Base-by-base conservation (phyloP, 2,797 vertebrate species). In the Danio aesculapii region DNA sequence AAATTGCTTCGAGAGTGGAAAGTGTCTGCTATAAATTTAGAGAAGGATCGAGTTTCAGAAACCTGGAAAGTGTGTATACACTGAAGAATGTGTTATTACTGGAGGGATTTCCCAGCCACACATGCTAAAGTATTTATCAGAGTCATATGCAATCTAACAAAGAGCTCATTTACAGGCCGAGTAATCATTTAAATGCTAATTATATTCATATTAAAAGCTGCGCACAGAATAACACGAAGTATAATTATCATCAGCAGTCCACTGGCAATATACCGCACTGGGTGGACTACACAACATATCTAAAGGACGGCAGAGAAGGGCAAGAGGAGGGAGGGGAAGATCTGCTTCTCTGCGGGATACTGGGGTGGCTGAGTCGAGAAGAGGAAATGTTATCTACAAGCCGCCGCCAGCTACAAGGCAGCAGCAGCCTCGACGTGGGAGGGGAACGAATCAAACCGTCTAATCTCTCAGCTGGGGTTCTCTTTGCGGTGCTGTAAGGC, bases 91-190 rank as follows among this genome's bases (percentile, higher is more conserved):
- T 90, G 89, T 91, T 90, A 89, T 76, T 73, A 11, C 71, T 61
- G 72, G 63, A 61, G 67, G 84, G 88, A 86, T 89, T 89, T 86
- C 89, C 90, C 84, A 39, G 11, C 84, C 85, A 88, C 82, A 84
- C 80, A 57, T 6, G n/a, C 55, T n/a, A 8, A 73, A 57, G 49
- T 52, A 72, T 66, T 73, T 66, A 55, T 66, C 61, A 64, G 52
- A 73, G 19, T 73, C 43, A 39, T 17, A 79, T 8, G 9, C 57
- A 63, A 63, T 63, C 19, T 57, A 66, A 73, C 69, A 64, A 73
- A 80, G 90, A 91, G 90, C 92, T 92, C 88, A 90, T 93, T 92
- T 89, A 91, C 89, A 79, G 16, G 78, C 49, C 17, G 73, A 58
- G 70, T 57, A 80, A 73, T 80, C 5, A 80, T 80, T 80, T 63